A percentile compares a stretch with the other conserved stretches of the same genome.
These are phyloP conservation scores for Cnemophilus loriae DNA, from an alignment of 2,113 vertebrate species.

Conservation along the genomic window DNA sequence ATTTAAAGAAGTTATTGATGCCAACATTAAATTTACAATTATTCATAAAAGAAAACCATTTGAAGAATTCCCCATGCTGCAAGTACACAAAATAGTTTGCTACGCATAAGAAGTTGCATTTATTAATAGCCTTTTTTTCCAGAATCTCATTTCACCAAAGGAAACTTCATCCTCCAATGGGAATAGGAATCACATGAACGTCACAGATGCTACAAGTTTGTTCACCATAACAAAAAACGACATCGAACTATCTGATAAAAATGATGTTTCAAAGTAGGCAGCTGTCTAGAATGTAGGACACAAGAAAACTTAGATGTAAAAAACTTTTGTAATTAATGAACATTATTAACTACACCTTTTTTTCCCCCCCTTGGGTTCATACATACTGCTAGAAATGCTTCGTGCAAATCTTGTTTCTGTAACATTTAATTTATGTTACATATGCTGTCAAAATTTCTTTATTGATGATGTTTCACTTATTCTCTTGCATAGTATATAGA, in stretches of 20 bases:
- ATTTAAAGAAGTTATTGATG: constrained; percentile 66
- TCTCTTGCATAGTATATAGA: not conserved
- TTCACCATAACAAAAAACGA: not conserved
- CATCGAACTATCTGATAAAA: not conserved
- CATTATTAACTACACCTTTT: not conserved
- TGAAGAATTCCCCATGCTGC: constrained; percentile 66
- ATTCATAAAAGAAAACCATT: constrained; percentile 69
- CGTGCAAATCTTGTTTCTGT: not conserved
- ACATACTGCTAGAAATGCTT: not conserved
- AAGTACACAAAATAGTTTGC: constrained; percentile 63
- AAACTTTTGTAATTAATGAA: not conserved
- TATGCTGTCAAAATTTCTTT: not conserved
- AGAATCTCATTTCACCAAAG: constrained; percentile 59
- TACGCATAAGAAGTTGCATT: constrained; percentile 60
- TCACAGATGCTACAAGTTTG: constrained; percentile 1
- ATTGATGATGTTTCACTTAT: not conserved
- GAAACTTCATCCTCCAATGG: constrained; percentile 56
- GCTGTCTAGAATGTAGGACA: not conserved
- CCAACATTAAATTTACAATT: constrained; percentile 71
- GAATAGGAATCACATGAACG: constrained; percentile 26
- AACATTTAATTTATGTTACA: not conserved
- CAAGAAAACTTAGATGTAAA: not conserved
- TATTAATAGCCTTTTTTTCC: constrained; percentile 56
- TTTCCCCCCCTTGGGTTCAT: fast-evolving
- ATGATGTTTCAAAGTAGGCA: not conserved